Evolutionary conservation across 2,113 vertebrate species (phyloP), one percentile per base, ranked within the genome.

Genomic region (Pseudorectes ferrugineus): DNA sequence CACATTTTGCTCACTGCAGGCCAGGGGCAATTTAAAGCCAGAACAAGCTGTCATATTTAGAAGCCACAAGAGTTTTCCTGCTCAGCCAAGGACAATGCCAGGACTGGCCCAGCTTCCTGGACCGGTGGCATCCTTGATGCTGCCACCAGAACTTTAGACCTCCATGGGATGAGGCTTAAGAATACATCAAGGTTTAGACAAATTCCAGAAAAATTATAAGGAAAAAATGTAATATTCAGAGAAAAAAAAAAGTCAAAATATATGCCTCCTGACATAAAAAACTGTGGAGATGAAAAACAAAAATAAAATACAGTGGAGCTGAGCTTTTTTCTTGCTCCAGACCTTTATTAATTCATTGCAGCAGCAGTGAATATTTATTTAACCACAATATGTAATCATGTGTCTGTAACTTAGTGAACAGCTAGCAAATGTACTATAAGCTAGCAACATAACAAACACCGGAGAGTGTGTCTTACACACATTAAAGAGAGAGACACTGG

Each of bases 51-150:
- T 45, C 5, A 1, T 48, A 21, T 42, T 85, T 68, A 78, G 36
- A 82, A 89, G 11, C 24, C 0, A 0, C 20, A 36, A 21, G n/a
- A 75, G 25, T 35, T 49, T 31, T 4, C 80, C 19, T 71, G 38
- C 14, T 66, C 26, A 59, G 14, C 10, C 17, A 51, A 51, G 23
- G 15, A 35, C 25, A 62, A 10, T 23, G 16, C 22, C 33, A 57
- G 12, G 13, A 10, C 24, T 57, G 18, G 55, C 29, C 45, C 49
- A 46, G 18, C 13, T 72, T 78, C 28, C 31, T 51, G 45, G 22
- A 40, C 11, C 31, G 46, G 15, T 1, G 4, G 4, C 3, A 2
- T 72, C 25, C 54, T 79, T 73, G 31, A 29, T 1, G 1, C 26
- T 2, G 0, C 51, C 54, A 66, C 19, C 28, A 76, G 55, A 88